A percentile compares a stretch with the other conserved stretches of the same genome.
Evolutionary conservation across 2,113 vertebrate genomes (phyloP).

Genomic region (Pyrgilauda ruficollis): DNA sequence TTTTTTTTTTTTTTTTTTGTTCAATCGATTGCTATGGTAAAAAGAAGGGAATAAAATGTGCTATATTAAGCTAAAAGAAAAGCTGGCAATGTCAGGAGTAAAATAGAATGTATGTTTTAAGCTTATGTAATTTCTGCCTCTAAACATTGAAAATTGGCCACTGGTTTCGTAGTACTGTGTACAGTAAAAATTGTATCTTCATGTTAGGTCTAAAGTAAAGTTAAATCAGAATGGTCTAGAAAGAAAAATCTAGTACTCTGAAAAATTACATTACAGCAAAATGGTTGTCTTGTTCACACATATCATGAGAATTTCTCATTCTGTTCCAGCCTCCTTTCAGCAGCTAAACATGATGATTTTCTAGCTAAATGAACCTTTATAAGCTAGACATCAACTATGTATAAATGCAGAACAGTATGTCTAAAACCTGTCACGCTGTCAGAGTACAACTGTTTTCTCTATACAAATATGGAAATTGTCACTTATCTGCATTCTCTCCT

Average conservation of each 20-base stretch:
- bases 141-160: background rate
- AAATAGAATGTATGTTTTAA: background rate
- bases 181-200: background rate
- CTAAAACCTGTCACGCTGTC: background rate
- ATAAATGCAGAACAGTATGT: background rate
- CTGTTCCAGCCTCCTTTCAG: conserved; percentile 6
- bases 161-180: background rate
- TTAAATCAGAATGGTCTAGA: conserved; percentile 14
- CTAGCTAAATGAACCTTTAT: conserved; percentile 20
- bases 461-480: background rate
- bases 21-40: background rate
- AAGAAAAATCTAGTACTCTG: background rate
- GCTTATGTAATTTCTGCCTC: background rate
- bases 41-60: background rate
- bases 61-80: conserved; percentile 54
- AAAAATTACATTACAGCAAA: background rate
- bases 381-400: conserved; percentile 13
- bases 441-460: background rate
- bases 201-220: background rate
- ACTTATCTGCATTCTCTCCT: conserved; percentile 1
- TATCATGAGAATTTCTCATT: conserved; percentile 5
- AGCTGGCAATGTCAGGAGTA: background rate
- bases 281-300: background rate
- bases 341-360: background rate
- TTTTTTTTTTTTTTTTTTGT: background rate